phyloP scores from a whole-genome alignment of 1,140 invertebrate genomes.

The Apis laboriosa region DNA sequence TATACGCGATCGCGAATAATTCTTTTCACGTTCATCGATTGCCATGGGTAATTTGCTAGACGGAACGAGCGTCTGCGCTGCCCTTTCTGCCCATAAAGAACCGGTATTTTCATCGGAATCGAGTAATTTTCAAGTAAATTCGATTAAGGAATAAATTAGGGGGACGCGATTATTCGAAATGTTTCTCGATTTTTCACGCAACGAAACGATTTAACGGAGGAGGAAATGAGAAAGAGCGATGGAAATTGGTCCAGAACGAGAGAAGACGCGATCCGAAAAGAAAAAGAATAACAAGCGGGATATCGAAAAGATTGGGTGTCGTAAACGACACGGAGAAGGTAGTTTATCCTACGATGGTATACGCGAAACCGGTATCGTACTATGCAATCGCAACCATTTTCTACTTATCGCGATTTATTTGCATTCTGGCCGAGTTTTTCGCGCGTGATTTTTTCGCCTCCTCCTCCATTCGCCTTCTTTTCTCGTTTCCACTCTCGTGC shows the following conservation, averaged over 20 bases:
- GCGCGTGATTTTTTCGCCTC: constrained; percentile 62
- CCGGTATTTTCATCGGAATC: constrained; percentile 12
- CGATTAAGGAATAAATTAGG: neutral
- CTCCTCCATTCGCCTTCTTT: constrained; percentile 15
- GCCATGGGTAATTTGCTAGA: constrained; percentile 39
- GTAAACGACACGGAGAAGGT: neutral
- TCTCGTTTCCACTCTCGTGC: neutral
- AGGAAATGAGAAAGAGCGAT: too few species aligned
- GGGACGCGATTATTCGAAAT: neutral
- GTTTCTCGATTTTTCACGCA: too few species aligned
- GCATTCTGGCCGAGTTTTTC: constrained; percentile 53
- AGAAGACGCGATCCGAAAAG: neutral
- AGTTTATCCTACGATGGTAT: neutral
- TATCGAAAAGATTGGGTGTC: neutral
- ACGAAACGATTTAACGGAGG: too few species aligned
- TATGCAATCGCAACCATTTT: constrained; percentile 50
- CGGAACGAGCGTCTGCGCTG: constrained; percentile 14
- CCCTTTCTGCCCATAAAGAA: neutral
- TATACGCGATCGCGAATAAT: constrained; percentile 38
- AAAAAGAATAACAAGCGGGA: neutral
- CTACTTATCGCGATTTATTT: constrained; percentile 69
- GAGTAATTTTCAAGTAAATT: constrained; percentile 13
- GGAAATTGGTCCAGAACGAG: neutral
- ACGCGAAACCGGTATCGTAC: neutral
- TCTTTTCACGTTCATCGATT: constrained; percentile 50